phyloP scores from a whole-genome alignment of 2,888 invertebrate species.

The Cyclophora albipunctata region DNA sequence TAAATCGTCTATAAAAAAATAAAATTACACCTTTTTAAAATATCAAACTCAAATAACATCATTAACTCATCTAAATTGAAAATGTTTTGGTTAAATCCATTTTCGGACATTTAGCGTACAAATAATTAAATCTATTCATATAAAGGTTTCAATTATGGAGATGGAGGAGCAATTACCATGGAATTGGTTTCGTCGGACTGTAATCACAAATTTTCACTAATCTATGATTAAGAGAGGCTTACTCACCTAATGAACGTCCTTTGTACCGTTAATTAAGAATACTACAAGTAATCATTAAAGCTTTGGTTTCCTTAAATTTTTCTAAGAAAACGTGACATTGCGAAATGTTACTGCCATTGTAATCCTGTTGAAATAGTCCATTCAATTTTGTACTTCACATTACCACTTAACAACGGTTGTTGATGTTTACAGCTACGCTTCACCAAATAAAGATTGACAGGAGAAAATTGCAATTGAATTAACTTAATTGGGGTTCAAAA shows the following conservation, averaged over 20 bases:
- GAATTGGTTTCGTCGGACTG: slow-evolving; percentile 37
- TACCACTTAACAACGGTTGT: too few relatives aligned
- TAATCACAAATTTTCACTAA: slow-evolving; percentile 22
- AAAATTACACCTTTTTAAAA: too few relatives aligned
- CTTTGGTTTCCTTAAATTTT: background rate
- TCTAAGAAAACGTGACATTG: too few relatives aligned
- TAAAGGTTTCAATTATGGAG: slow-evolving; percentile 41
- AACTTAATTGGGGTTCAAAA: slow-evolving; percentile 45
- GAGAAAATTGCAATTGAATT: slow-evolving; percentile 41
- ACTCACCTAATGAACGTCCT: slow-evolving; percentile 3
- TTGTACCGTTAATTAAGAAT: background rate
- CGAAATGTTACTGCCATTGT: too few relatives aligned
- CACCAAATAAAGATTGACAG: background rate
- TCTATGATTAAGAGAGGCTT: slow-evolving; percentile 13
- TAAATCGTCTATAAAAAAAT: too few relatives aligned
- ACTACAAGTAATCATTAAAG: background rate
- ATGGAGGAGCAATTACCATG: slow-evolving; percentile 36
- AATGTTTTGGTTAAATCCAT: too few relatives aligned
- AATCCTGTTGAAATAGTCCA: too few relatives aligned
- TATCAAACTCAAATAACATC: too few relatives aligned
- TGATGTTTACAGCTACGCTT: too few relatives aligned
- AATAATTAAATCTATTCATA: slow-evolving; percentile 44
- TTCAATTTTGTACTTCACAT: too few relatives aligned
- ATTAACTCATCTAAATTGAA: too few relatives aligned
- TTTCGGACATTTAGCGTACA: slow-evolving; percentile 3